A percentile compares a stretch with the other conserved stretches of the same genome.
Evolutionary conservation across 1,140 invertebrate species (phyloP).

Genomic region (Sweltsa coloradensis): DNA sequence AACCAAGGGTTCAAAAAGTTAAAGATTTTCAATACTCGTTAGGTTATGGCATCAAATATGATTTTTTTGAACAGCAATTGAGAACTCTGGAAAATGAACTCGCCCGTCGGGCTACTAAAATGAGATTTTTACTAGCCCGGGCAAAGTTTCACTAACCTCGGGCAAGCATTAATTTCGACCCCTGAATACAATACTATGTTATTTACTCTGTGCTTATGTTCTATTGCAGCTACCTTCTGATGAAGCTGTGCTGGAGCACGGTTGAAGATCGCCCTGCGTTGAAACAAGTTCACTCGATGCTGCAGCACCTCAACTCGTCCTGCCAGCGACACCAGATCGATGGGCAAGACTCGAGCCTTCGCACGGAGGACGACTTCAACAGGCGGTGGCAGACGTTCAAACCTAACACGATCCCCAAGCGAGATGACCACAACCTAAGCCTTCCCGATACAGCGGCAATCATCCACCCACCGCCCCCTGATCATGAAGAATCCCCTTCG

Average conservation of each 20-base stretch:
- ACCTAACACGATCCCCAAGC: conserved; percentile 44
- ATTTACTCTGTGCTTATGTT: conserved; percentile 14
- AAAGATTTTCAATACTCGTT: no score
- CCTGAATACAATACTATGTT: no score
- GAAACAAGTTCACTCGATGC: conserved; percentile 39
- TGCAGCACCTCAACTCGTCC: conserved; percentile 32
- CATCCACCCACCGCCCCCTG: neutral
- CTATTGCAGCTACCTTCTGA: conserved; percentile 44
- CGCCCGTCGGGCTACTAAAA: no score
- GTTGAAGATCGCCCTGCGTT: conserved; percentile 31
- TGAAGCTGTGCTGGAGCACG: conserved; percentile 49
- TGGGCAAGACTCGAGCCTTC: neutral
- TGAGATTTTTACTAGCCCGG: no score
- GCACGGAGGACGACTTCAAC: conserved; percentile 45
- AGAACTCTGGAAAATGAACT: no score
- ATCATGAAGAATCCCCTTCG: no score
- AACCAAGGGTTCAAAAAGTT: no score
- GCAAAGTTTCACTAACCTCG: no score
- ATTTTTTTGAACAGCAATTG: no score
- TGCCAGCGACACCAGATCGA: neutral
- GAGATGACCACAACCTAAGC: conserved; percentile 33
- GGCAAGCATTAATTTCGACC: no score
- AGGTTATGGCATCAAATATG: no score
- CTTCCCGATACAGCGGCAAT: neutral
- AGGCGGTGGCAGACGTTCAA: conserved; percentile 49